These are phyloP conservation scores for Bugula neritina DNA, from an alignment of 2,888 invertebrate species.

Conservation along the genomic window DNA sequence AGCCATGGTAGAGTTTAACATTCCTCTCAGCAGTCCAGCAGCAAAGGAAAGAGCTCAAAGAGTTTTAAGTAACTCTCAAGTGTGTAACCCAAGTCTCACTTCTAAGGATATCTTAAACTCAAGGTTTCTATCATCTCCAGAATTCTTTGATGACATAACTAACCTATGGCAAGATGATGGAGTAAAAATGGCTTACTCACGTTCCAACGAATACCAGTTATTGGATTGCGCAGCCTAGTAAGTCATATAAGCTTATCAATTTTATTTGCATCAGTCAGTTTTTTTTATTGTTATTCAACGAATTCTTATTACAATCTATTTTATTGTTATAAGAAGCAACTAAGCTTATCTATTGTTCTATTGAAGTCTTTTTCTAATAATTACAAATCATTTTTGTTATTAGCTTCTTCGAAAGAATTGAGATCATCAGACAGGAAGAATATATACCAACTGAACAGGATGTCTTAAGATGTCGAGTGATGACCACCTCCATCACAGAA, in stretches of 20 bases:
- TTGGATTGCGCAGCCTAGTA: slow-evolving; percentile 78
- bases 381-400: too few relatives aligned
- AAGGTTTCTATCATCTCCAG: slow-evolving; percentile 38
- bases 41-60: slow-evolving; percentile 38
- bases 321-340: too few relatives aligned
- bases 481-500: slow-evolving; percentile 45
- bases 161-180: slow-evolving; percentile 67
- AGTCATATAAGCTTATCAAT: slow-evolving; percentile 51
- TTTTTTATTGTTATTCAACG: too few relatives aligned
- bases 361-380: neutral
- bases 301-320: too few relatives aligned
- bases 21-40: slow-evolving; percentile 54
- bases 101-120: neutral
- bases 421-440: slow-evolving; percentile 61
- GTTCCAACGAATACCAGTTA: slow-evolving; percentile 72
- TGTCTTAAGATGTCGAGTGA: slow-evolving; percentile 68
- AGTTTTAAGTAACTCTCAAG: slow-evolving; percentile 35
- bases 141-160: slow-evolving; percentile 67
- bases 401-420: slow-evolving; percentile 72
- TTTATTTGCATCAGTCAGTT: too few relatives aligned
- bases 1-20: slow-evolving; percentile 44
- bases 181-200: slow-evolving; percentile 64
- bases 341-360: too few relatives aligned
- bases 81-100: slow-evolving; percentile 29
- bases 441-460: slow-evolving; percentile 71